Evolutionary conservation across 2,888 invertebrate genomes (phyloP).

Genomic region (Maniola hyperantus): DNA sequence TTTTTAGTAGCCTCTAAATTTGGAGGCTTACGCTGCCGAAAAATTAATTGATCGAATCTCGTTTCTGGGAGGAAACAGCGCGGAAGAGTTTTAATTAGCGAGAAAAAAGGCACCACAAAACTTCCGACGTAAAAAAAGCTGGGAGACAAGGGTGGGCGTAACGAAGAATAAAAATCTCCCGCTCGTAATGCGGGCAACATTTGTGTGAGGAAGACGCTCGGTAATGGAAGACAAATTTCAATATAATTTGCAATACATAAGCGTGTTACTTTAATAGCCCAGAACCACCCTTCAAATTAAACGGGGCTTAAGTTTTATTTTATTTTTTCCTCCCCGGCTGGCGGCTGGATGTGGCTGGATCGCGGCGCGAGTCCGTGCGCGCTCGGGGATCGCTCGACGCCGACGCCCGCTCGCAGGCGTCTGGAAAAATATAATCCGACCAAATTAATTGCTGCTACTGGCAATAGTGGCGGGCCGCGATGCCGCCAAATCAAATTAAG

Average conservation of each 20-base stretch:
- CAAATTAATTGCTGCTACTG: constrained; percentile 82
- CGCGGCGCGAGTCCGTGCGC: constrained; percentile 46
- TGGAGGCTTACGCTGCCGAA: constrained; percentile 77
- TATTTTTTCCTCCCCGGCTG: constrained; percentile 76
- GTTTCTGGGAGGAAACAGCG: constrained; percentile 80
- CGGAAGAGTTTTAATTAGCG: constrained; percentile 83
- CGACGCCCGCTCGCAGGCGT: constrained; percentile 49
- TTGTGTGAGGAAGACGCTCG: constrained; percentile 82
- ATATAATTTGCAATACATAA: constrained; percentile 84
- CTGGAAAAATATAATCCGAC: constrained; percentile 81
- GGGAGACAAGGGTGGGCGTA: constrained; percentile 80
- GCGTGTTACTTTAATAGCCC: constrained; percentile 84
- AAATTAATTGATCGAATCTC: constrained; percentile 82
- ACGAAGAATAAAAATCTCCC: constrained; percentile 79
- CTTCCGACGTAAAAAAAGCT: constrained; percentile 79
- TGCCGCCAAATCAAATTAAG: constrained; percentile 84
- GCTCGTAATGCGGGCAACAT: constrained; percentile 82
- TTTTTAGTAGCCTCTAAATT: constrained; percentile 77
- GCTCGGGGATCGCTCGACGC: constrained; percentile 51
- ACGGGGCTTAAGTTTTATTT: constrained; percentile 83
- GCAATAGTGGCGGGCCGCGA: constrained; percentile 79
- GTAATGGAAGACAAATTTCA: constrained; percentile 84
- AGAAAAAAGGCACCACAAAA: constrained; percentile 79
- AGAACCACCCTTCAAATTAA: constrained; percentile 84
- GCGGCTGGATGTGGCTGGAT: constrained; percentile 47